These are phyloP conservation scores for Magallana angulata DNA, from an alignment of 1,140 invertebrate species.

Conservation along the genomic window DNA sequence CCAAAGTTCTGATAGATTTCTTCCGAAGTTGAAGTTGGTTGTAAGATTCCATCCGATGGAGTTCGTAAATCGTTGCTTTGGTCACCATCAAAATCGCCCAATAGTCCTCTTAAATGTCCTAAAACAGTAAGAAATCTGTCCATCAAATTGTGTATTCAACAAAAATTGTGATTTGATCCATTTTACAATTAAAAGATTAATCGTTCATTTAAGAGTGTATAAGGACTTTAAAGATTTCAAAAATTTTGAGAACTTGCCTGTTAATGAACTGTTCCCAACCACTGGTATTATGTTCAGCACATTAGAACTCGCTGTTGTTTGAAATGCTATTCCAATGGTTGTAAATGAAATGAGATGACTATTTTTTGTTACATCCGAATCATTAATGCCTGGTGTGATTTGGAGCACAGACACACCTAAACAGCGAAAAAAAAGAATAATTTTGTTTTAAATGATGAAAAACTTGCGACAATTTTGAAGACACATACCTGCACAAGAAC, in stretches of 20 bases:
- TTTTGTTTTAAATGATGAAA: too few species aligned
- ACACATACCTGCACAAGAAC: too few species aligned
- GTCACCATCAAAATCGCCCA: slow-evolving; percentile 54
- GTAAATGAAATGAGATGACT: neutral
- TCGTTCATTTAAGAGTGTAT: too few species aligned
- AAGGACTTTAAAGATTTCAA: too few species aligned
- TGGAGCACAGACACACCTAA: neutral
- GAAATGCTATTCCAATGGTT: slow-evolving; percentile 1
- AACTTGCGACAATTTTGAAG: too few species aligned
- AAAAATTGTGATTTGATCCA: neutral
- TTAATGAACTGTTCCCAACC: neutral
- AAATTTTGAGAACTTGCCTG: neutral
- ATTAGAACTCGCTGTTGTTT: neutral
- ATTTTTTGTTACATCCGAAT: neutral
- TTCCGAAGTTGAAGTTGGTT: slow-evolving; percentile 38
- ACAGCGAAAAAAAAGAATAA: too few species aligned
- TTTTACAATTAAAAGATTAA: neutral
- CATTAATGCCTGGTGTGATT: neutral
- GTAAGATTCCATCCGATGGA: slow-evolving; percentile 33
- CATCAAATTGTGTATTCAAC: neutral
- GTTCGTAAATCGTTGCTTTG: slow-evolving; percentile 48
- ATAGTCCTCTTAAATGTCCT: slow-evolving; percentile 46
- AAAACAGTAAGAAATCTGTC: neutral
- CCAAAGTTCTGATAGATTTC: slow-evolving; percentile 52
- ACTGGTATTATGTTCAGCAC: neutral